phyloP scores from a whole-genome alignment of 2,797 vertebrate species.

The Uromys caudimaculatus region DNA sequence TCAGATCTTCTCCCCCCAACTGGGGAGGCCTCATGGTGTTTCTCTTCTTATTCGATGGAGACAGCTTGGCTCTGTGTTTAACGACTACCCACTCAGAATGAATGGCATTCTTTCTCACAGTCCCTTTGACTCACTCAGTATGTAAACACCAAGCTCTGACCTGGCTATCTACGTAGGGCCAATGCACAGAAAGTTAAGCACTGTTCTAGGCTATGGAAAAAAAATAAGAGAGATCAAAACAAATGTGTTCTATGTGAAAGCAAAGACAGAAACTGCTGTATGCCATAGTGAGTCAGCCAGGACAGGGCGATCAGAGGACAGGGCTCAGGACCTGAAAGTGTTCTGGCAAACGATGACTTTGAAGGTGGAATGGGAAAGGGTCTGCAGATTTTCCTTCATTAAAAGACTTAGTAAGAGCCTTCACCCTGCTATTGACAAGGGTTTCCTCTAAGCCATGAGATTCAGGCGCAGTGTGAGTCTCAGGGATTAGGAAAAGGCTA shows the following conservation, averaged over 20 bases:
- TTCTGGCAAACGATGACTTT: constrained; percentile 35
- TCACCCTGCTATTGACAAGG: neutral
- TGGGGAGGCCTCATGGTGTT: neutral
- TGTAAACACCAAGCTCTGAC: constrained; percentile 12
- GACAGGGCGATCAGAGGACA: neutral
- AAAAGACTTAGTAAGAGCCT: neutral
- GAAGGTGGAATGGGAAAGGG: neutral
- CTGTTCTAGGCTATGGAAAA: neutral
- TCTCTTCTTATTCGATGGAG: constrained; percentile 41
- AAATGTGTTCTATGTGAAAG: neutral
- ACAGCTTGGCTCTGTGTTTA: constrained; percentile 52
- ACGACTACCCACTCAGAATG: constrained; percentile 60
- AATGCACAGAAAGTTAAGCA: constrained; percentile 67
- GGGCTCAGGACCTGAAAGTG: constrained; percentile 16
- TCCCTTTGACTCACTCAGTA: constrained; percentile 35
- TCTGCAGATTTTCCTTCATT: neutral
- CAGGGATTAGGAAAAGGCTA: neutral
- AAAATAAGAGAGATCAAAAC: neutral
- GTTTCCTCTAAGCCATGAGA: constrained; percentile 30
- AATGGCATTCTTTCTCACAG: constrained; percentile 49
- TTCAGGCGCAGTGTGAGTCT: neutral
- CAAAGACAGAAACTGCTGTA: neutral
- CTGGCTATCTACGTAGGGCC: neutral
- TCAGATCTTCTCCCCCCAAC: constrained; percentile 35
- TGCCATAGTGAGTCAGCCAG: neutral